Evolutionary conservation across 2,113 vertebrate genomes (phyloP), one percentile per base, ranked within the genome.

Genomic region (Pipra filicauda): DNA sequence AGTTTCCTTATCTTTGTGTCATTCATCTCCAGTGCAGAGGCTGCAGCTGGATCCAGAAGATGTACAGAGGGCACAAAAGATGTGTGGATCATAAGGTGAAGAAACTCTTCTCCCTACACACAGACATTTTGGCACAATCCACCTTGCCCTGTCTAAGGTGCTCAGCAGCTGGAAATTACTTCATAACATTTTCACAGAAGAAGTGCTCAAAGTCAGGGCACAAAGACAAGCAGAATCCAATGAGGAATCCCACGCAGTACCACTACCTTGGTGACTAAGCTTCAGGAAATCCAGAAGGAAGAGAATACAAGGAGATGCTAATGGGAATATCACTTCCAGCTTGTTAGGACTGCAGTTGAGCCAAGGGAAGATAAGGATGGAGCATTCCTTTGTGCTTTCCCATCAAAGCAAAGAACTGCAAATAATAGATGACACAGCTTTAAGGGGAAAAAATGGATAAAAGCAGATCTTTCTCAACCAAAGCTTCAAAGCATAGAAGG

Each of bases 401-500:
- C 35, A 37, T 88, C 72, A 94, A 90, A 66, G 22, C 44, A 59
- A 70, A 85, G 72, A 91, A 83, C 39, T 65, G 41, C 30, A 85
- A 92, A 91, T 65, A 62, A 82, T 18, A 87, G 62, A 39, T 94
- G 90, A 84, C 80, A 91, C 49, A 76, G 72, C 33, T 89, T 71
- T 43, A 69, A 88, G 55, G 59, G 8, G 16, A 24, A 2, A 48
- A 84, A 49, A 52, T 3, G 11, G 48, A 86, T 93, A 54, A 96
- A 97, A 93, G 51, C 51, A 65, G 62, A 66, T n/a, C 37, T 82
- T 91, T 78, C 31, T n/a, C 20, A 66, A 92, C 24, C 27, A 84
- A 91, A 92, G 35, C 43, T 91, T 96, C 90, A 87, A 96, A 97
- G 58, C 14, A 16, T 27, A 12, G 89, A 70, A 81, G 62, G 35